Evolutionary conservation across 2,888 invertebrate species (phyloP).

Genomic region (Heteromurus nitidus): DNA sequence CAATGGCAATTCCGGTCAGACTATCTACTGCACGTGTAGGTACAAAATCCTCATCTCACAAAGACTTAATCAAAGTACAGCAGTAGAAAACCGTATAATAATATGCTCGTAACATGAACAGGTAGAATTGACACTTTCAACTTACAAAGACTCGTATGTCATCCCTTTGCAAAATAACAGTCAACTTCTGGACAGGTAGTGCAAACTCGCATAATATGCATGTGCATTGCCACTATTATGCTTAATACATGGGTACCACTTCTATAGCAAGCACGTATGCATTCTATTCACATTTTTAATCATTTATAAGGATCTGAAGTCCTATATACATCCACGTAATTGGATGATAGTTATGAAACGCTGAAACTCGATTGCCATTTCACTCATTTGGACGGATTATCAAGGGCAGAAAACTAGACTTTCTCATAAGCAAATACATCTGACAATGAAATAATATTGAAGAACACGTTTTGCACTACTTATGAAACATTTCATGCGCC

Average conservation of each 20-base stretch:
- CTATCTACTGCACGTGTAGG: no score
- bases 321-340: neutral
- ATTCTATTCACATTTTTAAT: neutral
- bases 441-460: slow-evolving; percentile 16
- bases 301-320: neutral
- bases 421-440: neutral
- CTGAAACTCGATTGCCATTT: slow-evolving; percentile 8
- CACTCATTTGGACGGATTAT: neutral
- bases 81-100: no score
- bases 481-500: no score
- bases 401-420: neutral
- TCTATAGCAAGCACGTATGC: neutral
- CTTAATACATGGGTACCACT: neutral
- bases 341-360: slow-evolving; percentile 17
- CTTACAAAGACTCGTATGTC: no score
- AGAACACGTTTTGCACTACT: slow-evolving; percentile 25
- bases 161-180: no score
- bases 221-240: neutral
- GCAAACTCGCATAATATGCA: no score
- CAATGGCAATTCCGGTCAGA: no score
- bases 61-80: no score
- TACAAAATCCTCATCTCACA: no score
- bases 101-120: no score
- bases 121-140: no score
- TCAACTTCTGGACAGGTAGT: no score